A percentile compares a stretch with the other conserved stretches of the same genome.
Evolutionary conservation across 1,140 invertebrate species (phyloP).

Genomic region (Papilio machaon): DNA sequence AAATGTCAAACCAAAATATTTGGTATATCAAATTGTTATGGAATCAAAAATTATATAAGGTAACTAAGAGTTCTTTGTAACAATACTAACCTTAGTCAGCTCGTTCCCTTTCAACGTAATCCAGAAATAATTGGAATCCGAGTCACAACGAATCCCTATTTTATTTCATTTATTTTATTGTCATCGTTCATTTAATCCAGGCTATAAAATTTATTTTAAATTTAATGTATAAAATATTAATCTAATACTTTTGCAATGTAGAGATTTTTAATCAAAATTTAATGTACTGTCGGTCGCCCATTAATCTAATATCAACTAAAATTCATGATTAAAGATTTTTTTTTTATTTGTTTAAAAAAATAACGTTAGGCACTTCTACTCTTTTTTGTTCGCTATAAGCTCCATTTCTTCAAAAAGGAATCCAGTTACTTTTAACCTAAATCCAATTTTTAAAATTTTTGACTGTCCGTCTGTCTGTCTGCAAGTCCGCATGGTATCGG

Average conservation of each 20-base stretch:
- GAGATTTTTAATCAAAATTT: not conserved
- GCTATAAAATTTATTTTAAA: not conserved
- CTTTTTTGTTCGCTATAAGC: no score
- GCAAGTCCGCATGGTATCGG: no score
- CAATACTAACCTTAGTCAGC: not conserved
- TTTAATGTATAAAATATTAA: not conserved
- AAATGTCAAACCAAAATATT: no score
- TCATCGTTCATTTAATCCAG: not conserved
- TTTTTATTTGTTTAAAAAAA: no score
- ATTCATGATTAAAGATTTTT: no score
- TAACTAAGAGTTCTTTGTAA: not conserved
- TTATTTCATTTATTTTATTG: constrained; percentile 17
- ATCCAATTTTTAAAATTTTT: no score
- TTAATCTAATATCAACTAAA: no score
- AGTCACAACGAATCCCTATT: constrained; percentile 2
- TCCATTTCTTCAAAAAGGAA: no score
- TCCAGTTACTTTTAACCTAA: no score
- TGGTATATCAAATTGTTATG: not conserved
- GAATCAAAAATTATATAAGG: not conserved
- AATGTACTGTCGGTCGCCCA: not conserved
- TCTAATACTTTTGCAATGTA: not conserved
- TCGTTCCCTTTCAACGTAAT: constrained; percentile 14
- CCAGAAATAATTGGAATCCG: constrained; percentile 17
- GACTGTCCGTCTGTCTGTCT: no score
- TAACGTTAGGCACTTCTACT: no score